Base-by-base conservation (phyloP, 1,140 invertebrate genomes). In the Acromyrmex echinatior region DNA sequence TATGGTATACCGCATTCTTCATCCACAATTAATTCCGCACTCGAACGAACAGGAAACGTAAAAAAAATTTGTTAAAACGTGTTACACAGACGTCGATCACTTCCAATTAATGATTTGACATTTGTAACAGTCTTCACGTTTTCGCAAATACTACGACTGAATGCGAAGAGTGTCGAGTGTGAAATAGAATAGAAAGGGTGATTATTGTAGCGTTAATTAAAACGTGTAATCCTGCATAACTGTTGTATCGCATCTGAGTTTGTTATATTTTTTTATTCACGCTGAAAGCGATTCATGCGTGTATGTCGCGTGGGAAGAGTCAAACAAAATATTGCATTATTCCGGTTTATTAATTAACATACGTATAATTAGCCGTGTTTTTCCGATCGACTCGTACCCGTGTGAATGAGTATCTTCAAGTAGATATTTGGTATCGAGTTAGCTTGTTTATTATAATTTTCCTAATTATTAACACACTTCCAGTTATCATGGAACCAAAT, bases 121-220 rank as follows among this genome's bases (percentile, higher is more conserved):
- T 53, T 39, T 12, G 49, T 4, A 66, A 68, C 12, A 49, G n/a
- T 49, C 6, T 25, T 39, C 10, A 25, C 63, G 78, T 56, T 14
- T 68, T 25, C 14, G 31, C 25, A 14, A 53, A 70, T 1, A 53
- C 45, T 31, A 14, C n/a, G 5, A 10, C 1, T 10, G 18, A 39
- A 25, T 21, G 14, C 28, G 9, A 25, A 21, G 12, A 76, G 14
- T 71, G 25, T 45, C 2, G 56, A 49, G 58, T 35, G 9, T 35
- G 2, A 39, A 35, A 49, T 62, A 18, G 31, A 16, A 53, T 39
- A 39, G 25, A 25, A 25, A 45, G 21, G 49, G 28, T 35, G 49
- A 39, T 70, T 25, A 35, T 18, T 68, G 14, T 25, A 51, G 45
- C 35, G 25, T 60, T 73, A 82, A 82, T 82, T 74, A 84, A 84